Conservation (phyloP, 2,888 invertebrate genomes). For the Sipunculus nudus region DNA sequence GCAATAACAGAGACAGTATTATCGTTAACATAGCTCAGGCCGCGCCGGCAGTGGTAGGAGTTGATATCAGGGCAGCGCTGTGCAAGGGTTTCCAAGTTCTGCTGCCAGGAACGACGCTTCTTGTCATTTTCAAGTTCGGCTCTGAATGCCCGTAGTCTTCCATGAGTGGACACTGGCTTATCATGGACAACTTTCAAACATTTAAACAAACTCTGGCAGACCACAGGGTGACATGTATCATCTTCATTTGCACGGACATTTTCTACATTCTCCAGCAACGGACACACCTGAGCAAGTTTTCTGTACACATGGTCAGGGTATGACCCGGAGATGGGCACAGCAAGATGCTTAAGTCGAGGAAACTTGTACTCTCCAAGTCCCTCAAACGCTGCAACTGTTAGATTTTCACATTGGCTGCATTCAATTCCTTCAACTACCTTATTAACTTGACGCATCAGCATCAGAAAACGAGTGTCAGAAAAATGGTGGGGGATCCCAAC, state of each 20-base stretch:
- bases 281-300: conserved; percentile 24
- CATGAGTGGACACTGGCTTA: conserved; percentile 26
- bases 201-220: conserved; percentile 26
- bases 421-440: conserved; percentile 27
- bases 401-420: conserved; percentile 27
- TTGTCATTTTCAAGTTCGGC: conserved; percentile 11
- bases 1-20: conserved; percentile 26
- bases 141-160: conserved; percentile 14
- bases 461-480: no score
- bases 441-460: conserved; percentile 3
- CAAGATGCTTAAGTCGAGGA: conserved; percentile 20
- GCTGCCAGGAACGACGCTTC: conserved; percentile 23
- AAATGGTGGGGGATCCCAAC: no score
- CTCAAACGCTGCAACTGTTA: conserved; percentile 25
- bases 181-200: conserved; percentile 29
- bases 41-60: conserved; percentile 27
- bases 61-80: conserved; percentile 29
- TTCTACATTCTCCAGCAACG: conserved; percentile 29
- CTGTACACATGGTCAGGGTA: conserved; percentile 27
- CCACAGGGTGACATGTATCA: conserved; percentile 32
- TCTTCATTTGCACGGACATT: conserved; percentile 28
- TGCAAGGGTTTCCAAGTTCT: conserved; percentile 27
- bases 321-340: conserved; percentile 19
- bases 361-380: conserved; percentile 19
- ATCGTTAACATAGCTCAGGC: conserved; percentile 32